Conservation (phyloP, 1,140 invertebrate species). For the Leptopilina clavipes region DNA sequence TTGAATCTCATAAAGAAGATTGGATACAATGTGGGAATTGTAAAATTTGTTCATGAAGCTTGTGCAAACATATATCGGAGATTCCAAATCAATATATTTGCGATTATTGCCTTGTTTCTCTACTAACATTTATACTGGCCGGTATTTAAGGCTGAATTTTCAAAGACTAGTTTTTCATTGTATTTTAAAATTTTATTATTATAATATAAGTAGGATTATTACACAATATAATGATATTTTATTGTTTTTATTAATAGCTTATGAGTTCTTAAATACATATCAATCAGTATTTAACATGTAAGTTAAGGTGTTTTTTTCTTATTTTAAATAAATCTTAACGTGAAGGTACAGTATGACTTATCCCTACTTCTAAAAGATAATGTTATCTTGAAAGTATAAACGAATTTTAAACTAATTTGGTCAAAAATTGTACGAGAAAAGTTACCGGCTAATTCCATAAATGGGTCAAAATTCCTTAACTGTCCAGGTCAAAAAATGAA, state of each 20-base stretch:
- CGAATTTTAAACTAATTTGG: too few species aligned
- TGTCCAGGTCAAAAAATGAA: too few species aligned
- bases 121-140: too few species aligned
- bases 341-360: constrained; percentile 1
- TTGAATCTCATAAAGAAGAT: too few species aligned
- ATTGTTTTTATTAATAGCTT: not conserved
- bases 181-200: constrained; percentile 5
- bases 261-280: not conserved
- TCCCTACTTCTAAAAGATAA: too few species aligned
- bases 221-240: not conserved
- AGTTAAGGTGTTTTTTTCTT: not conserved
- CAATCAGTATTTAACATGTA: not conserved
- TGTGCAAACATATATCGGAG: too few species aligned
- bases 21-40: too few species aligned
- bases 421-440: too few species aligned
- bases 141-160: not conserved
- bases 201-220: not conserved
- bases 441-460: too few species aligned
- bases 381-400: too few species aligned
- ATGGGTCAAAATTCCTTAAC: too few species aligned
- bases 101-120: not conserved
- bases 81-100: not conserved
- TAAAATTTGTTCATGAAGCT: too few species aligned
- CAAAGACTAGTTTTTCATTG: not conserved
- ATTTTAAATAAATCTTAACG: not conserved